phyloP scores from a whole-genome alignment of 2,113 vertebrate genomes.

The Trogon surrucura region DNA sequence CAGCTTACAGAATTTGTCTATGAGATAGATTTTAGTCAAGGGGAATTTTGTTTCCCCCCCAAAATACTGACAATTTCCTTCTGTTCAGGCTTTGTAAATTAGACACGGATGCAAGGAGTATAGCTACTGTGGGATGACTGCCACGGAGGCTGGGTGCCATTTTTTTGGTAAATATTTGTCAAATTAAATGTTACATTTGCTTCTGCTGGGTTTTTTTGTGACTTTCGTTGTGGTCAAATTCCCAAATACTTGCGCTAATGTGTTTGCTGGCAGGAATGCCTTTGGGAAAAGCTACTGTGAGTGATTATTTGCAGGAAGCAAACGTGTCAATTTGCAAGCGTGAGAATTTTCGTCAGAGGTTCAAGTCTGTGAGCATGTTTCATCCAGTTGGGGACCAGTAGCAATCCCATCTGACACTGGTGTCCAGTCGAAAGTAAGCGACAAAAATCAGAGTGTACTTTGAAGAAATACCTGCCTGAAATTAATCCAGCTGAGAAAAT shows the following conservation, averaged over 20 bases:
- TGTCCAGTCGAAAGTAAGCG: not conserved
- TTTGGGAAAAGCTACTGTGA: not conserved
- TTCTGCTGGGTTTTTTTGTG: not conserved
- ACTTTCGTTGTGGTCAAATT: not conserved
- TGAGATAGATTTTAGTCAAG: not conserved
- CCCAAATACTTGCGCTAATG: not conserved
- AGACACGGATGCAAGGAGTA: not conserved
- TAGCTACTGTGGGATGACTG: not conserved
- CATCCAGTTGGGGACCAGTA: not conserved
- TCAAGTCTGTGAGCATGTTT: not conserved
- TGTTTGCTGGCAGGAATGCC: not conserved
- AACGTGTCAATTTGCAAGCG: not conserved
- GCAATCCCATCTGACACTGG: not conserved
- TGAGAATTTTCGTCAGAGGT: not conserved
- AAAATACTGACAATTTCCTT: not conserved
- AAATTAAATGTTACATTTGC: not conserved
- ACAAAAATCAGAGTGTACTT: not conserved
- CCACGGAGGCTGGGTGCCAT: not conserved
- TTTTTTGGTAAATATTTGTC: conserved; percentile 18
- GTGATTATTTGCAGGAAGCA: not conserved
- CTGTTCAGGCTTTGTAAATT: not conserved
- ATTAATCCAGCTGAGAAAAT: not conserved
- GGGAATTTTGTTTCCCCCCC: not conserved
- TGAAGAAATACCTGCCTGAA: not conserved
- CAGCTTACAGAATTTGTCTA: not conserved